Evolutionary conservation across 2,113 vertebrate genomes (phyloP), one percentile per base, ranked within the genome.

Genomic region (Synodontis membranacea): DNA sequence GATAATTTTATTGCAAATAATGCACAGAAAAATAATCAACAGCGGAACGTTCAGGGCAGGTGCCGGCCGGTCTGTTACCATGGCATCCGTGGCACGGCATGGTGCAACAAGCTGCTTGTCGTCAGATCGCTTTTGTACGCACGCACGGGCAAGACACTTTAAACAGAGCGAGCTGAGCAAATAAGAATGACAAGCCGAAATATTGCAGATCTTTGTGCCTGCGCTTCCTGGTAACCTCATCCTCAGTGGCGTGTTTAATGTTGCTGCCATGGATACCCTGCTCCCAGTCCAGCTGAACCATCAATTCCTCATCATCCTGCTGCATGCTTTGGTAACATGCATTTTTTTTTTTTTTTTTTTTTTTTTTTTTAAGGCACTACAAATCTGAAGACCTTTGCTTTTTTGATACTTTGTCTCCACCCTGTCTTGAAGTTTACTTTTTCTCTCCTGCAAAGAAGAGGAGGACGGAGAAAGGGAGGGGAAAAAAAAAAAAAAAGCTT

Each of bases 41-140:
- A 95, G 92, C 85, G 89, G 86, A 90, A 91, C 94, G 92, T 94
- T 80, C 42, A 86, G 95, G 96, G 95, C 97, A 97, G 96, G 97
- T 95, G 95, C 95, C 90, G 96, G 93, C 96, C 95, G 91, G 97
- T 93, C 95, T 86, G 95, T 96, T 94, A 95, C 97, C 92, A 94
- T 94, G 94, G 96, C 86, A 86, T 84, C 94, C 6, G 19, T 86
- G 91, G 93, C 91, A 91, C 90, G 90, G 92, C 88, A 91, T 89
- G 90, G 92, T 86, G 91, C 91, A 93, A 94, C 92, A 92, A 91
- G 91, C 84, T 89, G 64, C 86, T 85, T 95, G 92, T 96, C 95
- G 92, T 91, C 92, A 93, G 90, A 94, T 92, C 91, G 95, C 96
- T 96, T 93, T 96, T 96, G 95, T 96, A 93, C 94, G 91, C 94